Evolutionary conservation across 2,797 vertebrate genomes (phyloP).

Genomic region (Odontamblyopus rebecca): DNA sequence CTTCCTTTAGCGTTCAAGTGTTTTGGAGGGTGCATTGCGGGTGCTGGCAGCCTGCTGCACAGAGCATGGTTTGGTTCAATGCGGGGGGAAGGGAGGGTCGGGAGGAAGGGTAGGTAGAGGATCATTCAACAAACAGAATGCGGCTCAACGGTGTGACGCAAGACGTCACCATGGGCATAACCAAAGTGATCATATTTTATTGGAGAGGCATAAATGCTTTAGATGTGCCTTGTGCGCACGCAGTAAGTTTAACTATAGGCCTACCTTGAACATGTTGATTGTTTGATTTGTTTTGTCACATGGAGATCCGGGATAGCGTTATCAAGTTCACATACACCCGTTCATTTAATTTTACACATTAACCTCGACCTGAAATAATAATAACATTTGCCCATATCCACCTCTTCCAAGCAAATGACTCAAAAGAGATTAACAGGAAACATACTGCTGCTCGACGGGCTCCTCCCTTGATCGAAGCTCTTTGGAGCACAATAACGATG

Average conservation of each 20-base stretch:
- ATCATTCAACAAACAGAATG: constrained; percentile 74
- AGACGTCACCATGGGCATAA: constrained; percentile 57
- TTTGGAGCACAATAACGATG: constrained; percentile 11
- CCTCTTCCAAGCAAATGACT: not conserved
- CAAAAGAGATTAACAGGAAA: not conserved
- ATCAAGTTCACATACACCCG: not conserved
- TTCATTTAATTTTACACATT: constrained; percentile 9
- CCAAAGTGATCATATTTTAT: constrained; percentile 38
- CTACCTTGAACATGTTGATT: not conserved
- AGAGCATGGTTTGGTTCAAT: constrained; percentile 78
- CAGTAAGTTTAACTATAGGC: constrained; percentile 6
- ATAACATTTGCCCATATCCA: not conserved
- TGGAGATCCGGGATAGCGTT: not conserved
- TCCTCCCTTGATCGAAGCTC: not conserved
- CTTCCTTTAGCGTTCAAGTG: constrained; percentile 1
- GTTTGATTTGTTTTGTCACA: not conserved
- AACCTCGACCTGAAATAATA: constrained; percentile 13
- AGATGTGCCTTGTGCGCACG: constrained; percentile 58
- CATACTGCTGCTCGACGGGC: not conserved
- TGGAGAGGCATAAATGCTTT: constrained; percentile 20
- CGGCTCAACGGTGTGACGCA: constrained; percentile 68
- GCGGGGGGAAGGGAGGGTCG: constrained; percentile 64
- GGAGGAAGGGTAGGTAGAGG: constrained; percentile 44
- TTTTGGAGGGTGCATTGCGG: constrained; percentile 74
- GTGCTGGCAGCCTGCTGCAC: constrained; percentile 75